Evolutionary conservation across 2,797 vertebrate genomes (phyloP).

Genomic region (Tokudaia tokunoshimensis): DNA sequence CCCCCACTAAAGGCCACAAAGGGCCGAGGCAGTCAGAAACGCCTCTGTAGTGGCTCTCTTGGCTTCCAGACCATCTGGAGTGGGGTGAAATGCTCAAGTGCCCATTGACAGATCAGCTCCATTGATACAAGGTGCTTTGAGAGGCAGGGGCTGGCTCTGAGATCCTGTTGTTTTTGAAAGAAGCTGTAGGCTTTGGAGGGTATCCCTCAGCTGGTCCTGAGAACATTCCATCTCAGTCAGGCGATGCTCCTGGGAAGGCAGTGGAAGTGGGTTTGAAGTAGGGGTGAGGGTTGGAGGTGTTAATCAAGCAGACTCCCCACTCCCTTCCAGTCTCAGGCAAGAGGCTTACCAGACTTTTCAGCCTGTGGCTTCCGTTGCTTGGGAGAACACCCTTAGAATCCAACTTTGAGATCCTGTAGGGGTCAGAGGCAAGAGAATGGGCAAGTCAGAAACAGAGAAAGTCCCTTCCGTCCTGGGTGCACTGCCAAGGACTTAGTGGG

Average conservation of each 20-base stretch:
- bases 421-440: background rate
- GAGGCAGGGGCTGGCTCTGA: constrained; percentile 45
- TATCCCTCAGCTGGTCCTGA: constrained; percentile 75
- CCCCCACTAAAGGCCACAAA: background rate
- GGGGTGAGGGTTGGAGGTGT: background rate
- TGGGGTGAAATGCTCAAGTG: constrained; percentile 64
- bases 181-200: constrained; percentile 62
- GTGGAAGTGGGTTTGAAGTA: background rate
- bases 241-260: constrained; percentile 79
- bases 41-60: background rate
- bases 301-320: background rate
- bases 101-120: constrained; percentile 59
- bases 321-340: background rate
- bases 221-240: constrained; percentile 78
- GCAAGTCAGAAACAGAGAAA: constrained; percentile 44
- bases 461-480: constrained; percentile 71
- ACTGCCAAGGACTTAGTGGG: background rate
- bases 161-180: background rate
- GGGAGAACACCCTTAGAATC: background rate
- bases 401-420: constrained; percentile 55
- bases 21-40: background rate
- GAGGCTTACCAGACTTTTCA: constrained; percentile 77
- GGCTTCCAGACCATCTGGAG: background rate
- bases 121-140: constrained; percentile 69
- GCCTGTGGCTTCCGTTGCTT: constrained; percentile 37